Evolutionary conservation across 2,888 invertebrate species (phyloP), one percentile per base, ranked within the genome.

Genomic region (Mesorhabditis spiculigera): DNA sequence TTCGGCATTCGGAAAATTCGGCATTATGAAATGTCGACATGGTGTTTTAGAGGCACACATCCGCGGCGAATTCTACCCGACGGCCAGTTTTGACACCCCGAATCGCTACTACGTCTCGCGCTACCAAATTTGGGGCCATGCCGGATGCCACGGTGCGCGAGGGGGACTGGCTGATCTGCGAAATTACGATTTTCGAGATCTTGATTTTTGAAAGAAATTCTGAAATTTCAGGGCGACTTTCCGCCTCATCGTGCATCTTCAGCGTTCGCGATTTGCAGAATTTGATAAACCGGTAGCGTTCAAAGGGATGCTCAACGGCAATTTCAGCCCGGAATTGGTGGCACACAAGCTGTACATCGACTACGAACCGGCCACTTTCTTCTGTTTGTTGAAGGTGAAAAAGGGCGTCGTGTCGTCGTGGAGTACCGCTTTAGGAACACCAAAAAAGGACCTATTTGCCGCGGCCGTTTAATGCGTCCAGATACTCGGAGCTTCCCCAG

Each of bases 301-400:
- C n/a, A 10, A n/a, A 50, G n/a, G n/a, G 58, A 50, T 50, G 8
- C n/a, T 50, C n/a, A 50, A 50, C 8, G n/a, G 8, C 58, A n/a
- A 50, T 50, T 50, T n/a, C 58, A 65, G 78, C 42, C 76, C 78
- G 6, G 78, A 78, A 45, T 45, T 78, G 4, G 71, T 79, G 0
- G 77, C 77, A 4, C 79, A 79, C 70, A 79, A 79, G 64, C 65
- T 79, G n/a, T 79, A 79, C 67, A 62, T 77, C 4, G 72, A 71
- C 28, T 78, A 69, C 63, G 67, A 79, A 63, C 76, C 79, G 0
- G 79, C 79, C 4, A 76, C 75, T 3, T 75, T 73, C 58, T 74
- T 79, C 72, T 79, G 79, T 62, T 65, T 76, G 43, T 69, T 78
- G 50, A 78, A 78, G 71, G 77, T 74, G 41, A 41, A 50, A n/a